Base-by-base conservation (phyloP, 1,140 invertebrate genomes). In the Harlomillsia oculata region DNA sequence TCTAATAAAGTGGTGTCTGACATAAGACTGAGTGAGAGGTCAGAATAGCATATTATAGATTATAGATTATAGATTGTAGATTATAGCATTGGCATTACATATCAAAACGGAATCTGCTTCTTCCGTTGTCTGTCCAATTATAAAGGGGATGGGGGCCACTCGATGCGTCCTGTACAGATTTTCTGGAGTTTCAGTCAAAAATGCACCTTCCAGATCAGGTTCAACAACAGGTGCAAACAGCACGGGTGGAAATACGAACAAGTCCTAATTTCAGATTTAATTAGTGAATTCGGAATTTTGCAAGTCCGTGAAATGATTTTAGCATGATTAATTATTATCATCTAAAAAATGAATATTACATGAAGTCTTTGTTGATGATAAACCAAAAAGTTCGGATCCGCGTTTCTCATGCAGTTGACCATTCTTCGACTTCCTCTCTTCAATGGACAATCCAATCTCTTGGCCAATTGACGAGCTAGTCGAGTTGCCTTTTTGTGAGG, bases 161-260 rank as follows among this genome's bases (percentile, higher is more conserved):
- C n/a, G 23, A 18, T 36, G 14, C 14, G 32, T 34, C 9, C 16
- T 32, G 25, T 49, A 49, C 0, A 49, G 20, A 21, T 34, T 36
- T 23, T 49, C 29, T 36, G 46, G 46, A 20, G 32, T 32, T 11
- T 49, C 46, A 13, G 46, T 49, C 11, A 55, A n/a, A 23, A 55
- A 29, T 21, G 53, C 29, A 8, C 39, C 29, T 14, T 29, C 30
- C 3, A 29, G 13, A 9, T 20, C n/a, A 5, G 29, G 18, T 25
- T 55, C 53, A 28, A 55, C 36, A 5, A 46, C 43, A 25, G 53
- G 53, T 1, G 20, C 53, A 20, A 55, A 55, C 1, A 55, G 39
- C 2, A 55, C 40, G 37, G 53, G 53, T 5, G 53, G 53, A 53
- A 43, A 41, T 1, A 41, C 16, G 5, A 30, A 11, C 29, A 53